These are phyloP conservation scores for Datnioides undecimradiatus DNA, from an alignment of 2,113 vertebrate species.

Conservation along the genomic window DNA sequence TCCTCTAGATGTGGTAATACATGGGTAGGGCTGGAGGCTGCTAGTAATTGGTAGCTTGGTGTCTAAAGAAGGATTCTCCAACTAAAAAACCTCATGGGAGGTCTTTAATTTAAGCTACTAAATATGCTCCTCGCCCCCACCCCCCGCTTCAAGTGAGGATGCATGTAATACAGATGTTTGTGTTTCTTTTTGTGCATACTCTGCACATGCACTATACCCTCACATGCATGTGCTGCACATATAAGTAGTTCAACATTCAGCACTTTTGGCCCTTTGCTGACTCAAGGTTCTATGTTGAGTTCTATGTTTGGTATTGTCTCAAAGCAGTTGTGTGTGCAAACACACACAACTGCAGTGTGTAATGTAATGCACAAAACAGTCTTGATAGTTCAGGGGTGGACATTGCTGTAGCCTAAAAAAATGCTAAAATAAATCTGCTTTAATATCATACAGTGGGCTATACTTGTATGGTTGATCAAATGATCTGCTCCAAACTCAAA, in stretches of 20 bases:
- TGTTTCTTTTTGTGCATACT: not conserved
- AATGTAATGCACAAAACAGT: constrained; percentile 22
- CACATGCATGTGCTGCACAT: not conserved
- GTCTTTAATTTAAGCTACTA: constrained; percentile 73
- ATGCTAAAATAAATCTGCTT: too few relatives aligned
- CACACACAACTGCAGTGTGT: not conserved
- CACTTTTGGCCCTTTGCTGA: constrained; percentile 20
- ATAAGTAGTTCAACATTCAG: not conserved
- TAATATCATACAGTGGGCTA: too few relatives aligned
- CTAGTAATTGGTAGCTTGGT: constrained; percentile 69
- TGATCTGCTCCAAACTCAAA: too few relatives aligned
- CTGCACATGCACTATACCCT: not conserved
- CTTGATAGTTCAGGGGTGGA: constrained; percentile 11
- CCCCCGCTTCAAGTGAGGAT: constrained; percentile 14
- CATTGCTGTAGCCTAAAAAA: too few relatives aligned
- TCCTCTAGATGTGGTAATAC: constrained; percentile 71
- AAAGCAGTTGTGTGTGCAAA: too few relatives aligned
- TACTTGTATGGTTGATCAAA: too few relatives aligned
- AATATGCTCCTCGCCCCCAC: constrained; percentile 48
- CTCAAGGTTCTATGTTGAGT: constrained; percentile 8
- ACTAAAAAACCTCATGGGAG: constrained; percentile 69
- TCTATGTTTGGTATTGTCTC: constrained; percentile 12
- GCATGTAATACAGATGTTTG: constrained; percentile 4
- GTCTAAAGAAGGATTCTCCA: constrained; percentile 63
- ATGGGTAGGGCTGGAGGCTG: constrained; percentile 53